Evolutionary conservation across 2,888 invertebrate species (phyloP).

Genomic region (Papilio gigon): DNA sequence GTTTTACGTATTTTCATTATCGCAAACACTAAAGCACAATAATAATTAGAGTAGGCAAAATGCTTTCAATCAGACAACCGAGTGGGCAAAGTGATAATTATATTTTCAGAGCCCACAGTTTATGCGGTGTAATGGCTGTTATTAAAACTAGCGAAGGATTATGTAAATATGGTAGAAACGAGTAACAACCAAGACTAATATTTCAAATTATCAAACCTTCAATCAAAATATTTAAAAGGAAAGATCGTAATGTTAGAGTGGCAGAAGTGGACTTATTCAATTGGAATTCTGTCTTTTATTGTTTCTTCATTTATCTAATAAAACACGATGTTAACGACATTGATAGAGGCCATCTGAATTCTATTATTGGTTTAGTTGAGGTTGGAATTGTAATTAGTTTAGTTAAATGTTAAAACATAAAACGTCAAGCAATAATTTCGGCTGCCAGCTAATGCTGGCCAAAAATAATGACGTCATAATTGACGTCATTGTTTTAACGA

Average conservation of each 20-base stretch:
- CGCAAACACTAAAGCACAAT: not conserved
- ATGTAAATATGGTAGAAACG: constrained; percentile 31
- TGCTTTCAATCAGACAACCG: constrained; percentile 28
- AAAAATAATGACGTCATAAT: no score
- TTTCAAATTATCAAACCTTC: constrained; percentile 22
- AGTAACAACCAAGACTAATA: constrained; percentile 16
- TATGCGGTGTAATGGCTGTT: constrained; percentile 36
- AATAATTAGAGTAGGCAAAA: constrained; percentile 28
- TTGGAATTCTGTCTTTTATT: no score
- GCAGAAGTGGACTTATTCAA: no score
- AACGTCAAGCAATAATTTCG: not conserved
- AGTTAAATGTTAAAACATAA: not conserved
- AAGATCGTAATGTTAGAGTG: not conserved
- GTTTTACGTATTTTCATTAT: constrained; percentile 5
- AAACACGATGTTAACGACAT: no score
- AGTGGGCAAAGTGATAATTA: constrained; percentile 23
- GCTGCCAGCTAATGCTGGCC: no score
- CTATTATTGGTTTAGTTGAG: no score
- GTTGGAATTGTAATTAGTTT: no score
- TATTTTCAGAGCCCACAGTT: constrained; percentile 35
- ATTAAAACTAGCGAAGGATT: constrained; percentile 35
- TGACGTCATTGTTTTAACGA: not conserved
- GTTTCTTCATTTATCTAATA: no score
- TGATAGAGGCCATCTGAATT: no score
- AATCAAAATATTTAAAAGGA: constrained; percentile 21